A percentile compares a stretch with the other conserved stretches of the same genome.
phyloP scores from a whole-genome alignment of 1,140 invertebrate genomes.

The Atta cephalotes region DNA sequence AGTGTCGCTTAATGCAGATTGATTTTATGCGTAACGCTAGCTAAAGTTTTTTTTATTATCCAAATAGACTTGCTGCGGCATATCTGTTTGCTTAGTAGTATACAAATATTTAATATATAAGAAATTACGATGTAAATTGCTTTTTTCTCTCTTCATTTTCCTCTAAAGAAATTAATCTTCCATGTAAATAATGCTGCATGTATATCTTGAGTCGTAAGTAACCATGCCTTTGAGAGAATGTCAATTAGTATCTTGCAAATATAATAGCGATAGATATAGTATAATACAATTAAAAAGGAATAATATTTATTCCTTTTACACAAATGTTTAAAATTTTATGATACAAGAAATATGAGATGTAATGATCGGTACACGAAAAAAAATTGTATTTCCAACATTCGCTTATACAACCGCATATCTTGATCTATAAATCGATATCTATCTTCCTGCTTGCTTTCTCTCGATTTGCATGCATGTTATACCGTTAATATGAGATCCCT shows the following conservation, averaged over 20 bases:
- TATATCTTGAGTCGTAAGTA: background rate
- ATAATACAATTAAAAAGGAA: background rate
- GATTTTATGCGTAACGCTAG: background rate
- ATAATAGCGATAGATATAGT: background rate
- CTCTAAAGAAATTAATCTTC: slow-evolving; percentile 10
- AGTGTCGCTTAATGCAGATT: background rate
- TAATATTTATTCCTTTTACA: background rate
- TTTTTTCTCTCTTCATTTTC: background rate
- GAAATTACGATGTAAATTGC: background rate
- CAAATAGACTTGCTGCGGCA: background rate
- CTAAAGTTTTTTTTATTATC: slow-evolving; percentile 23
- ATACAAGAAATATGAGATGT: background rate
- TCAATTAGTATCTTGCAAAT: background rate
- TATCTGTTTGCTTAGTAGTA: slow-evolving; percentile 10
- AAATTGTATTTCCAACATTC: background rate
- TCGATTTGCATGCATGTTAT: slow-evolving; percentile 10
- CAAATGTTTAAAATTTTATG: background rate
- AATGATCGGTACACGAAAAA: background rate
- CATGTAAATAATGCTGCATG: slow-evolving; percentile 8
- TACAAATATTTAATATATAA: slow-evolving; percentile 7
- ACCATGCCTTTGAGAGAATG: background rate
- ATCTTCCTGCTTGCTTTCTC: slow-evolving; percentile 31
- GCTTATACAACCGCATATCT: slow-evolving; percentile 15
- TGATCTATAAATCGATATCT: slow-evolving; percentile 18
- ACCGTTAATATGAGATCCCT: slow-evolving; percentile 73